These are phyloP conservation scores for Tetrao urogallus DNA, from an alignment of 2,113 vertebrate species.

Conservation along the genomic window DNA sequence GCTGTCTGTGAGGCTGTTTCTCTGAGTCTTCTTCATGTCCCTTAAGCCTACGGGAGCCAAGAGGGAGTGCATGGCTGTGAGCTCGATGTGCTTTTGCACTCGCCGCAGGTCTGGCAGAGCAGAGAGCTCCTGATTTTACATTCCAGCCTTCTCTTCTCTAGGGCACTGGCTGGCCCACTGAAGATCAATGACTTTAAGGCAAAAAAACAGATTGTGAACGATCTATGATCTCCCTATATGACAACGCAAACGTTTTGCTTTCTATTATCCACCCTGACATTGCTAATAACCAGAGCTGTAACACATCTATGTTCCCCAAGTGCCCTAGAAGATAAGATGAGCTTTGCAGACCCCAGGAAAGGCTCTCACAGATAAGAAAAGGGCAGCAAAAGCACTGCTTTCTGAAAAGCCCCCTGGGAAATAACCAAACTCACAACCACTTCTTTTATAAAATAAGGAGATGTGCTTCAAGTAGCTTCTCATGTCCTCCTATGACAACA, in stretches of 20 bases:
- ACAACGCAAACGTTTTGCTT: neutral
- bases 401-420: neutral
- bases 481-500: neutral
- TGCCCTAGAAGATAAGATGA: neutral
- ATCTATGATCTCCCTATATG: neutral
- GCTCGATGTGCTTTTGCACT: neutral
- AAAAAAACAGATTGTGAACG: neutral
- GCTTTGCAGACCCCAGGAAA: neutral
- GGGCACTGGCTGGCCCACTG: neutral
- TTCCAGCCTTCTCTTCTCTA: neutral
- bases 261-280: neutral
- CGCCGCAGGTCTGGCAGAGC: neutral
- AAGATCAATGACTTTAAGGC: neutral
- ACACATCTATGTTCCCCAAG: neutral
- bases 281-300: neutral
- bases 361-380: neutral
- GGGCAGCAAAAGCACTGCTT: conserved; percentile 1
- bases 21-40: neutral
- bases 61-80: neutral
- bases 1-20: neutral
- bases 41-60: neutral
- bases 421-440: neutral
- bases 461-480: neutral
- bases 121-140: neutral
- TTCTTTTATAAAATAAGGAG: neutral